Evolutionary conservation across 2,113 vertebrate genomes (phyloP).

Genomic region (Atrichornis clamosus): DNA sequence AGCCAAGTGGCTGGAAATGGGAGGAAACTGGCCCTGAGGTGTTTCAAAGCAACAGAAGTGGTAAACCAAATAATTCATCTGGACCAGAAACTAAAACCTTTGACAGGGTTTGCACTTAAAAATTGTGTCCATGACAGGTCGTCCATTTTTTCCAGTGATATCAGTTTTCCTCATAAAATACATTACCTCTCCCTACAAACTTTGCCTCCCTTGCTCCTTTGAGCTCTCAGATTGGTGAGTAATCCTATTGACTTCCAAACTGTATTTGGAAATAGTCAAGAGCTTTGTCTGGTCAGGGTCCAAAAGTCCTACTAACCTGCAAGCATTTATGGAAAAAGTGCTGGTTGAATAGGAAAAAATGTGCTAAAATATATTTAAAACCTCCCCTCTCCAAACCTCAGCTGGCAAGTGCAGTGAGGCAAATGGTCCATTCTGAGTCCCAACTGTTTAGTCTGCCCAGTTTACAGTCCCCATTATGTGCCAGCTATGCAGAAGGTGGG

Average conservation of each 20-base stretch:
- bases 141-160: not conserved
- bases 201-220: not conserved
- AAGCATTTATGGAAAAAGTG: not conserved
- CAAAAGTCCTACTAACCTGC: not conserved
- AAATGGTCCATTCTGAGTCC: not conserved
- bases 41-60: not conserved
- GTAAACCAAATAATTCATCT: not conserved
- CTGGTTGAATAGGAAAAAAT: not conserved
- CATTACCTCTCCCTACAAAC: not conserved
- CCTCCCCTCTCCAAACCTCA: not conserved
- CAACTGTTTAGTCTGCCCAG: not conserved
- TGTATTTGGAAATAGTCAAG: not conserved
- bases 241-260: not conserved
- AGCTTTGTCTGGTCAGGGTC: not conserved
- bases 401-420: not conserved
- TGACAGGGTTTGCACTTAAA: not conserved
- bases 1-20: slow-evolving; percentile 11
- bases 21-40: slow-evolving; percentile 1
- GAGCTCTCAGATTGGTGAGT: not conserved
- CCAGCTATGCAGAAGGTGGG: not conserved
- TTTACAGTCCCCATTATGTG: not conserved
- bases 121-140: not conserved
- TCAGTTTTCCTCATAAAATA: not conserved
- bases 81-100: not conserved
- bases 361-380: not conserved